phyloP scores from a whole-genome alignment of 2,888 invertebrate genomes.

The Ophion ventricosus region DNA sequence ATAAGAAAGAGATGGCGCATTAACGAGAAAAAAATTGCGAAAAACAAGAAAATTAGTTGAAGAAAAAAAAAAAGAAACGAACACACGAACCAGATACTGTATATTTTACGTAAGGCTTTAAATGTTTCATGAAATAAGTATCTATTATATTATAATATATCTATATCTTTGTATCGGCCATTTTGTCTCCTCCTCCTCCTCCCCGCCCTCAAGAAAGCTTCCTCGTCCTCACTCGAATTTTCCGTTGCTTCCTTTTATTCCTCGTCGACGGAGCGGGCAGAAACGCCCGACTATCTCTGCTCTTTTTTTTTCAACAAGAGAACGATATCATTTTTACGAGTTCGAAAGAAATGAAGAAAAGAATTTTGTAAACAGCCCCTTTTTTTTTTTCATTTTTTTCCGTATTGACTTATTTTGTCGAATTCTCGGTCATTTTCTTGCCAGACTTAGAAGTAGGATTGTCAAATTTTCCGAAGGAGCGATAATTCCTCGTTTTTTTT shows the following conservation, averaged over 20 bases:
- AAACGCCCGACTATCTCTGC: too few species aligned
- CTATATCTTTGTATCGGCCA: conserved; percentile 81
- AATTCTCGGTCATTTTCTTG: conserved; percentile 9
- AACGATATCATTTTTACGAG: neutral
- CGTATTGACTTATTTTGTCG: neutral
- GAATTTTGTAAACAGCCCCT: neutral
- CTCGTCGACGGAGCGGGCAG: neutral
- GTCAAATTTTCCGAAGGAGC: neutral
- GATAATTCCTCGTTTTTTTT: neutral
- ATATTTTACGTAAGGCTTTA: conserved; percentile 82
- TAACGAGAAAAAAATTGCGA: conserved; percentile 54
- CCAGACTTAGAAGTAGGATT: conserved; percentile 2
- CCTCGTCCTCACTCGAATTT: conserved; percentile 22
- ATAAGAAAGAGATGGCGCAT: conserved; percentile 31
- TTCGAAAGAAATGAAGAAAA: conserved; percentile 25
- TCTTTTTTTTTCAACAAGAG: too few species aligned
- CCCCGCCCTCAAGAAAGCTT: conserved; percentile 29
- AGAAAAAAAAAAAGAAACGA: conserved; percentile 49
- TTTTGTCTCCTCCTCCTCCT: conserved; percentile 70
- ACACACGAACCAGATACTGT: conserved; percentile 75
- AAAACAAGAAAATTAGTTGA: conserved; percentile 25
- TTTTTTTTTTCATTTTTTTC: conserved; percentile 21
- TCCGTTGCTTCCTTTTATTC: neutral
- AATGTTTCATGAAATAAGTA: conserved; percentile 82
- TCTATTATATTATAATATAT: conserved; percentile 80